phyloP scores from a whole-genome alignment of 1,140 invertebrate species.

The Lethrus apterus region DNA sequence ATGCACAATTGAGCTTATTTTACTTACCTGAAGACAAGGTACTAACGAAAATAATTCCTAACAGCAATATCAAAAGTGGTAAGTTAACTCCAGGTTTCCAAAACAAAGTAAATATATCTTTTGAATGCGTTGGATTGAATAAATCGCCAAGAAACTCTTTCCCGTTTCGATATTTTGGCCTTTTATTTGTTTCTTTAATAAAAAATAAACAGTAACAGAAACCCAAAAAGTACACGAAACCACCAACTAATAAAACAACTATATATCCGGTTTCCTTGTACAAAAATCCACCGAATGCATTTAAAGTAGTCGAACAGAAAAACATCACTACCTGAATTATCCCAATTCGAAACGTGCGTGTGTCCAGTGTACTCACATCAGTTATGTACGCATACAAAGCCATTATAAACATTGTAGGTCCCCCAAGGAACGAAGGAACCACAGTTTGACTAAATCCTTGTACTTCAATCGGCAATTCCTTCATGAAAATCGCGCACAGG shows the following conservation, averaged over 20 bases:
- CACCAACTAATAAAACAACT: conserved; percentile 28
- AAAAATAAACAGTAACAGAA: conserved; percentile 34
- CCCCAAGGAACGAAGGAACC: conserved; percentile 48
- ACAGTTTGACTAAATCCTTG: conserved; percentile 48
- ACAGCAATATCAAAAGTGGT: conserved; percentile 24
- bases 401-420: conserved; percentile 48
- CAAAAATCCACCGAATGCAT: conserved; percentile 33
- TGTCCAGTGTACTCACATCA: conserved; percentile 47
- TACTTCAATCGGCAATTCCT: conserved; percentile 45
- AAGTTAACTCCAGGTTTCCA: conserved; percentile 28
- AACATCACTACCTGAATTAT: conserved; percentile 48
- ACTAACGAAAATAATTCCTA: conserved; percentile 29
- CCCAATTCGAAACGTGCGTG: conserved; percentile 48
- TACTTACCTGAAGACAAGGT: conserved; percentile 24
- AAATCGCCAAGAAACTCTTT: conserved; percentile 28
- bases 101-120: conserved; percentile 34
- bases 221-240: conserved; percentile 24
- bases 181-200: conserved; percentile 34
- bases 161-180: background rate
- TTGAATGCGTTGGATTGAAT: conserved; percentile 35
- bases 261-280: conserved; percentile 32
- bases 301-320: conserved; percentile 24
- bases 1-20: conserved; percentile 16
- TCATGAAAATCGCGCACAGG: conserved; percentile 46
- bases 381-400: conserved; percentile 52